Base-by-base conservation (phyloP, 2,113 vertebrate species). In the Scartelaos histophorus region DNA sequence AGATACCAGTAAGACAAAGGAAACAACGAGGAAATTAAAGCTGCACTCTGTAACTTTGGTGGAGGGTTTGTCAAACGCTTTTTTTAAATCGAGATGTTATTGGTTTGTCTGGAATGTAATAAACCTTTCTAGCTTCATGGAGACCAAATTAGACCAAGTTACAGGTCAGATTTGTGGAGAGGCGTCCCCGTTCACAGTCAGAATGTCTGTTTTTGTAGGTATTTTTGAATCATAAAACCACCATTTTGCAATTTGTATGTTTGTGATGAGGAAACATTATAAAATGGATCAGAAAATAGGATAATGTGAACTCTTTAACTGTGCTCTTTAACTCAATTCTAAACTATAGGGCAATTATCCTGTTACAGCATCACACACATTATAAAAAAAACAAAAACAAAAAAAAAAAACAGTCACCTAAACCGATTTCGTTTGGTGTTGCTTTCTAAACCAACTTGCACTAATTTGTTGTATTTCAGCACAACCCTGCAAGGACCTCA, bases 401-500 rank as follows among this genome's bases (percentile, higher is more conserved):
- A 22, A 56, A 22, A 21, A 67, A 84, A 83, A 90, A 87, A 85
- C 74, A 81, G 53, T 62, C 75, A 83, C 82, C 67, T 82, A 69
- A 87, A 82, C 73, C 38, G 64, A 64, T 79, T 46, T 11, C 73
- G 51, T 7, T 70, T 16, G 24, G 57, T 76, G 73, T 73, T 68
- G 51, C 64, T 72, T 60, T 64, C 66, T 74, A 73, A 79, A 80
- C 78, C 53, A 80, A 70, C 80, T 84, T 57, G 76, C 83, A 83
- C 88, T 85, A 83, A 83, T 83, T 85, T 82, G 86, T 83, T 83
- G 87, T 91, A 76, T 87, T 90, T 90, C 81, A 82, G 84, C 85
- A 54, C 77, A 87, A 88, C 90, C 88, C 88, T 86, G 86, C 80
- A 70, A 91, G 85, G 89, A 91, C 88, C 90, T 86, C 72, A 78